Conservation (phyloP, 2,888 invertebrate genomes). For the Drosophila testacea region DNA sequence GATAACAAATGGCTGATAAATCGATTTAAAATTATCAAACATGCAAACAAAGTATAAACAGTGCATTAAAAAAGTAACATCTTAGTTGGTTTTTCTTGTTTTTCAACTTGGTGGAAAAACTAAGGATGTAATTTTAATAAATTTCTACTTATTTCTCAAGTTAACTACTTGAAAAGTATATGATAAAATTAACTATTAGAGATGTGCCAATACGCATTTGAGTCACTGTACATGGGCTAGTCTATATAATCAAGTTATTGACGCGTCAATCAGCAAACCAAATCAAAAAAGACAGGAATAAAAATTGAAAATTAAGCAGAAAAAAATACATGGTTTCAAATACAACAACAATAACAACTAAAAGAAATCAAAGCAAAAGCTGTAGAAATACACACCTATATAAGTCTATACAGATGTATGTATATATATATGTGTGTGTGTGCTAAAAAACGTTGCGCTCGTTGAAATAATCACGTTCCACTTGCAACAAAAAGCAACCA, state of each 20-base stretch:
- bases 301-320: conserved; percentile 11
- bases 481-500: conserved; percentile 77
- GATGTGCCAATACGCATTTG: neutral
- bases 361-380: conserved; percentile 62
- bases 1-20: conserved; percentile 34
- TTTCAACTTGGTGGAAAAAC: no score
- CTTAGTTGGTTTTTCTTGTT: no score
- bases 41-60: neutral
- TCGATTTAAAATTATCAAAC: conserved; percentile 26
- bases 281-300: conserved; percentile 51
- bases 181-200: neutral
- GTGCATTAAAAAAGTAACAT: no score
- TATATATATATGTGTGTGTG: conserved; percentile 11
- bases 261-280: conserved; percentile 33
- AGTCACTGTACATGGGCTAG: neutral
- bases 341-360: conserved; percentile 28
- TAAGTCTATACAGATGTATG: neutral
- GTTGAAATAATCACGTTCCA: conserved; percentile 84
- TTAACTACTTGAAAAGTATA: no score
- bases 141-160: no score
- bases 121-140: no score
- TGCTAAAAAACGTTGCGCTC: conserved; percentile 61
- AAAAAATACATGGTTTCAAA: conserved; percentile 20
- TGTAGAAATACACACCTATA: conserved; percentile 38
- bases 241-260: conserved; percentile 45